Conservation (phyloP, 2,113 vertebrate species). For the Rhineura floridana region DNA sequence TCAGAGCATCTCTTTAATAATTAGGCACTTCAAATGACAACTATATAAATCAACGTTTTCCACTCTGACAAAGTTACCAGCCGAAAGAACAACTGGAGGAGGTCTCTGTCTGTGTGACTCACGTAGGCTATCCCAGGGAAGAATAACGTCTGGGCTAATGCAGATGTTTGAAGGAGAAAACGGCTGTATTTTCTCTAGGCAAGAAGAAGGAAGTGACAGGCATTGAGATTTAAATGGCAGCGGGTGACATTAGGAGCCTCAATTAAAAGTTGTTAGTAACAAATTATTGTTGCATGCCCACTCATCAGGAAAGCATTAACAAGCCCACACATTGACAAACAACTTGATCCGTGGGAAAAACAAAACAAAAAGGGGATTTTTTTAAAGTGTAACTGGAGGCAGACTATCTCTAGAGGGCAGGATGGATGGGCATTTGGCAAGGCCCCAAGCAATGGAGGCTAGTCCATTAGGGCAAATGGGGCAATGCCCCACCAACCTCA, state of each 20-base stretch:
- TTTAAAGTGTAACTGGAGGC: background rate
- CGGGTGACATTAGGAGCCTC: slow-evolving; percentile 49
- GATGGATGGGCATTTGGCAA: background rate
- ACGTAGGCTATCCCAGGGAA: slow-evolving; percentile 25
- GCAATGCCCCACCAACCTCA: too few species aligned
- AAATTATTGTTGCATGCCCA: slow-evolving; percentile 49
- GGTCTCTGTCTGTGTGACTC: slow-evolving; percentile 49
- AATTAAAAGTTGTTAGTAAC: slow-evolving; percentile 69
- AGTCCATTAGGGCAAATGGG: too few species aligned
- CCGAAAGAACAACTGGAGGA: slow-evolving; percentile 52
- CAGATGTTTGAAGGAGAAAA: slow-evolving; percentile 56
- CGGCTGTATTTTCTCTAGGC: slow-evolving; percentile 53
- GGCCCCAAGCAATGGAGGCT: background rate
- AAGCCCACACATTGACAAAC: slow-evolving; percentile 43
- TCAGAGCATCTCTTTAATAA: background rate
- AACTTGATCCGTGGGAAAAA: background rate
- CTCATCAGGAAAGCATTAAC: slow-evolving; percentile 59
- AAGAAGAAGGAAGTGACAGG: slow-evolving; percentile 47
- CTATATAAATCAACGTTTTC: background rate
- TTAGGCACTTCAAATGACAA: slow-evolving; percentile 5
- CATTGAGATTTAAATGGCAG: slow-evolving; percentile 71
- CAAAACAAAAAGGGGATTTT: background rate
- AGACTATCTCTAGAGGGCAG: background rate
- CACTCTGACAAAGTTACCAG: slow-evolving; percentile 27
- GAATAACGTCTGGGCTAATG: slow-evolving; percentile 55